Evolutionary conservation across 2,888 invertebrate species (phyloP), one percentile per base, ranked within the genome.

Genomic region (Oxycera nigricornis): DNA sequence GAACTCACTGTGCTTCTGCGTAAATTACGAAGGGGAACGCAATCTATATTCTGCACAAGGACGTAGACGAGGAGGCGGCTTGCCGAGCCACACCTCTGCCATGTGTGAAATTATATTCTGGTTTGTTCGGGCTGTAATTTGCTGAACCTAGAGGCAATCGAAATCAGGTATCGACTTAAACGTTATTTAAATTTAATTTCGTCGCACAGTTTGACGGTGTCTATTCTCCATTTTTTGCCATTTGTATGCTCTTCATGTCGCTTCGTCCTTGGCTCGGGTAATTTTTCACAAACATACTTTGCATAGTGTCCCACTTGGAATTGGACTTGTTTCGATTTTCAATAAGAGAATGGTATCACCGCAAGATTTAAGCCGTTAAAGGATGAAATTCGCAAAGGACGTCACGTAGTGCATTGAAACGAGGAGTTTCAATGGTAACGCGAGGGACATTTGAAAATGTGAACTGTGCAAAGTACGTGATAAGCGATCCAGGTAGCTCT

Each of bases 321-420:
- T 70, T 52, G 30, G 70, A 70, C 70, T 70, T 70, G 70, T 41
- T 70, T 70, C 55, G 55, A 70, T 70, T 70, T 70, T 70, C 70
- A 70, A 70, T 70, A 70, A 70, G 22, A 26, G 52, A 52, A 52
- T 22, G 30, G 35, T 65, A 41, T 41, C 52, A 70, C 70, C 70
- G 55, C 70, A 70, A 70, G 35, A 70, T 55, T 70, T 70, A 70
- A 30, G 52, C 31, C 70, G 70, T 55, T 70, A 30, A 14, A 17
- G 24, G 24, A 35, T 35, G 26, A 14, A 31, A 70, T 52, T 31
- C 22, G 30, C 20, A 31, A 28, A 1, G 39, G 52, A 52, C 70
- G 70, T 70, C 70, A 70, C 52, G 70, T 70, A 70, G 70, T 41
- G 70, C 70, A 70, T 52, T 70, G 31, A 70, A 55, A 70, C 17